phyloP scores from a whole-genome alignment of 2,888 invertebrate genomes.

The Tachina grossa region DNA sequence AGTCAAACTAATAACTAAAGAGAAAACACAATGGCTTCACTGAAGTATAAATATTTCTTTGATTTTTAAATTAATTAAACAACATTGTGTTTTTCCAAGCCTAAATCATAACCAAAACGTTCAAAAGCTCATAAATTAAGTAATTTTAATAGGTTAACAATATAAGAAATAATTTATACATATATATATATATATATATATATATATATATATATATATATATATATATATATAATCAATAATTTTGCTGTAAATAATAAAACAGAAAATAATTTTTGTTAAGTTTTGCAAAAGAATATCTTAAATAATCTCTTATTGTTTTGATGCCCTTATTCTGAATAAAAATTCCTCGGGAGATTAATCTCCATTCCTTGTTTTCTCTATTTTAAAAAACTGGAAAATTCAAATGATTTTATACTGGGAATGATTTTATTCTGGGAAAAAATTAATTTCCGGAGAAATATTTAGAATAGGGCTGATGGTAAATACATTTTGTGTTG shows the following conservation, averaged over 20 bases:
- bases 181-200: background rate
- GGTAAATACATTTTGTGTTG: no score
- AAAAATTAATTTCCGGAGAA: no score
- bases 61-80: background rate
- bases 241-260: slow-evolving; percentile 24
- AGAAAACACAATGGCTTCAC: slow-evolving; percentile 40
- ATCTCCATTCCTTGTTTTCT: no score
- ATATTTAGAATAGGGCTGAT: no score
- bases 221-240: background rate
- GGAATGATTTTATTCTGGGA: no score
- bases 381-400: no score
- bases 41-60: background rate
- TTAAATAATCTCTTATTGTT: background rate
- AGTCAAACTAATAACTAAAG: slow-evolving; percentile 11
- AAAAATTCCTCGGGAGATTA: no score
- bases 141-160: slow-evolving; percentile 31
- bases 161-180: background rate
- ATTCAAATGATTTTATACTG: no score
- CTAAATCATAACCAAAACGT: slow-evolving; percentile 16
- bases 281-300: background rate
- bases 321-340: no score
- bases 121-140: slow-evolving; percentile 8
- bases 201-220: background rate
- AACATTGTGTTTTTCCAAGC: slow-evolving; percentile 37
- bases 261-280: background rate